Percentiles rank a stretch among this genome's conserved stretches.
These are phyloP conservation scores for Eulemur coronatus DNA, from an alignment of 2,797 vertebrate genomes.

Conservation along the genomic window DNA sequence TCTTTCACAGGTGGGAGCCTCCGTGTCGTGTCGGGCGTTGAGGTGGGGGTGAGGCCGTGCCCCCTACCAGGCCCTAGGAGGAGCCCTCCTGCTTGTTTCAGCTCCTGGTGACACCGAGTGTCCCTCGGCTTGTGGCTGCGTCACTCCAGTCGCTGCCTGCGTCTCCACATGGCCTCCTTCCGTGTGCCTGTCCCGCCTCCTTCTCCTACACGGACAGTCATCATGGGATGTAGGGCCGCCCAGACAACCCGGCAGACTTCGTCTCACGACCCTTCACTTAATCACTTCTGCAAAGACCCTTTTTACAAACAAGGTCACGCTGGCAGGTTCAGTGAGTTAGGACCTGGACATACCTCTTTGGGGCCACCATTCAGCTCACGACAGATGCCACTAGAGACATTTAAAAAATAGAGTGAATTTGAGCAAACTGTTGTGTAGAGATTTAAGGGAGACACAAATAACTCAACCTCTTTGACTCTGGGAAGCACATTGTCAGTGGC, in stretches of 20 bases:
- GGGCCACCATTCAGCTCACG: fast-evolving
- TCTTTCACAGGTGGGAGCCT: neutral
- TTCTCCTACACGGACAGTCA: neutral
- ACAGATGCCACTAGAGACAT: neutral
- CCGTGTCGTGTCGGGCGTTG: too few relatives aligned
- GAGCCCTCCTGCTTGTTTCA: fast-evolving
- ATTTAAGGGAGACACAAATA: neutral
- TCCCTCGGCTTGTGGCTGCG: fast-evolving
- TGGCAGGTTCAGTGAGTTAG: neutral
- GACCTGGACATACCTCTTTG: fast-evolving
- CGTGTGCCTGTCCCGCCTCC: neutral
- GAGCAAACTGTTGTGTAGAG: neutral
- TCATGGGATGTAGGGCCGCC: fast-evolving
- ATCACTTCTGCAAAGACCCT: neutral
- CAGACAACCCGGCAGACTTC: fast-evolving
- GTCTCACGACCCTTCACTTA: neutral
- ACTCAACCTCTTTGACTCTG: neutral
- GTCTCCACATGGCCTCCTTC: fast-evolving
- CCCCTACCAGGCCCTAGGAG: fast-evolving
- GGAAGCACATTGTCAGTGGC: neutral
- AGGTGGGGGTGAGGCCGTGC: fast-evolving
- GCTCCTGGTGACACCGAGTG: fast-evolving
- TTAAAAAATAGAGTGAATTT: neutral
- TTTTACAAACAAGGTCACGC: neutral
- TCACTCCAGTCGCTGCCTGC: fast-evolving